Evolutionary conservation across 2,888 invertebrate genomes (phyloP), one percentile per base, ranked within the genome.

Genomic region (Hyppa rectilinea): DNA sequence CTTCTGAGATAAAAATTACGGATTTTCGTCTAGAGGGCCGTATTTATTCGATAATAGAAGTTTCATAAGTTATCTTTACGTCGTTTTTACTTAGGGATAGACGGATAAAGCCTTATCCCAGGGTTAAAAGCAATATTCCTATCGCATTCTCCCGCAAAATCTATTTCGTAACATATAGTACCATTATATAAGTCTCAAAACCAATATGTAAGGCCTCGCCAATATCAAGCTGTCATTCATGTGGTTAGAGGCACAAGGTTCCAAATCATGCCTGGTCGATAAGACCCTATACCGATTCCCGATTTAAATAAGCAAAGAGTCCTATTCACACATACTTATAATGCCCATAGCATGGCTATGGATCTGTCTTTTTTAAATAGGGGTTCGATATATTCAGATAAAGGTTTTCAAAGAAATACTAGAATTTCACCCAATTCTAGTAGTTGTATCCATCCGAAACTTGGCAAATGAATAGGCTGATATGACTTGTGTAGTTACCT

Each of bases 221-320:
- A 75, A 82, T 75, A 82, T 66, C 17, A 36, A 36, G 61, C 60
- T 40, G 64, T 75, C 75, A 60, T 31, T 67, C 55, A 65, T 67
- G 50, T 23, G 43, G 23, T 60, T 63, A 23, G 36, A 14, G 34
- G 23, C 34, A 40, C 20, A n/a, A 34, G 49, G 53, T 9, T 10
- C 59, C 56, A 52, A 59, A 69, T 69, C 49, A 79, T 34, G 23
- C 45, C 52, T 14, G n/a, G 17, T 71, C 49, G 14, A 68, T 62
- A 53, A 40, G 2, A 40, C 59, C 14, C 26, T n/a, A 60, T 14
- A 47, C 26, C 31, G 34, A 34, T 43, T 12, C 9, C 9, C 34
- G 45, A 62, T 60, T 62, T 45, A 40, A 20, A 67, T 47, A 50
- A 43, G 14, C 14, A 36, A 73, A 40, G 12, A 40, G 1, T 17